phyloP scores from a whole-genome alignment of 2,113 vertebrate genomes.

The Macrotus californicus region DNA sequence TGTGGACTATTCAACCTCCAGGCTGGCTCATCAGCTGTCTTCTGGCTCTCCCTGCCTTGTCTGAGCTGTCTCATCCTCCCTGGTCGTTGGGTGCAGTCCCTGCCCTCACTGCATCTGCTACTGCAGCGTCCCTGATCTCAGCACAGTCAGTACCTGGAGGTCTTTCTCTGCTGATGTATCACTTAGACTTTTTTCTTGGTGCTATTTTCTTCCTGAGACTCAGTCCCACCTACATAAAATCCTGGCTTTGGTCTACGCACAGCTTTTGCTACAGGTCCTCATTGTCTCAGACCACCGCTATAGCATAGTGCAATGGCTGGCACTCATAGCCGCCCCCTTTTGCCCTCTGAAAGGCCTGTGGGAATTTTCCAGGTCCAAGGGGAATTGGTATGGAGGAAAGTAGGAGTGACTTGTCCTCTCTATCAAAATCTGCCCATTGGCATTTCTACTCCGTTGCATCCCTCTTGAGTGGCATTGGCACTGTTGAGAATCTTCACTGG shows the following conservation, averaged over 20 bases:
- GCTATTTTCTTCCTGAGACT: not conserved
- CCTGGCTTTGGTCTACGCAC: not conserved
- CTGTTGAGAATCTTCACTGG: not conserved
- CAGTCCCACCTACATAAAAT: not conserved
- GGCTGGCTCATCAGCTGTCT: not conserved
- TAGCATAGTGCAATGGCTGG: fast-evolving
- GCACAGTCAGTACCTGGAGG: not conserved
- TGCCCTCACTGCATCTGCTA: not conserved
- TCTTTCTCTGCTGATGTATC: not conserved
- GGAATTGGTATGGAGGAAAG: no score
- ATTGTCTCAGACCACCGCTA: not conserved
- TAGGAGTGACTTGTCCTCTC: not conserved
- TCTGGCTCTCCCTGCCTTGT: not conserved
- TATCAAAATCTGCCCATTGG: not conserved
- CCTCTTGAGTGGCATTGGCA: not conserved
- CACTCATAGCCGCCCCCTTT: not conserved
- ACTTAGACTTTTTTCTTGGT: not conserved
- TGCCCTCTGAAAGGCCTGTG: not conserved
- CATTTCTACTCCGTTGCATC: not conserved
- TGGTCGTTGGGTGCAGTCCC: not conserved
- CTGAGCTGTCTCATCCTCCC: not conserved
- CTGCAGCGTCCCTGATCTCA: not conserved
- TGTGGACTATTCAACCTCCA: not conserved
- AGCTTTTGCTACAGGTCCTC: not conserved
- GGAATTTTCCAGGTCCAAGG: not conserved